Evolutionary conservation across 2,797 vertebrate genomes (phyloP), one percentile per base, ranked within the genome.

Genomic region (Poeciliopsis presidionis): DNA sequence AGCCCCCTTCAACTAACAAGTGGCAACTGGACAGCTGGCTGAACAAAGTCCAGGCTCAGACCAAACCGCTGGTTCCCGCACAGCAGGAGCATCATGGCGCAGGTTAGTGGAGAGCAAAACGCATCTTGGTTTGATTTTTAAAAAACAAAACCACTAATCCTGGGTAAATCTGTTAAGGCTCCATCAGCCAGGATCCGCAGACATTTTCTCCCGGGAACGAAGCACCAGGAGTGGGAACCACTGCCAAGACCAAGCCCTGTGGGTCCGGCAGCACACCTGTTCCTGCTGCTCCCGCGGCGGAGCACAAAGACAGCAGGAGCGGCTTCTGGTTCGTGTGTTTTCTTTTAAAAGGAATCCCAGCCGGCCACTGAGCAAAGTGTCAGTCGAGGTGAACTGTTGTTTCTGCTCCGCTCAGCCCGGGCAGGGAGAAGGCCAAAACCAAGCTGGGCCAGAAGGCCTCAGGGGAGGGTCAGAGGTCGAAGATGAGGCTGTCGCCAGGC

Each of bases 11-110:
- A 8, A 97, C 97, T 73, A 99, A 98, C 93, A 99, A 99, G 90
- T 99, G 98, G 98, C 98, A 99, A 92, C 86, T 99, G 91, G 98
- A 98, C 93, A 98, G 98, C 92, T 99, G 98, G 98, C 92, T 99
- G 83, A 99, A 99, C 92, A 99, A 99, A 90, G 98, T 99, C 87
- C 97, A 97, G 81, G 96, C 97, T 33, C 98, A 99, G 88, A 98
- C 97, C 89, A 99, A 99, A 93, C 95, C 97, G 30, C 96, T 97
- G 90, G 96, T 97, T 80, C 97, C 93, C 88, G 95, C 92, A 81
- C 98, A 98, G 90, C 96, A 96, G 86, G 97, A 98, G 75, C 95
- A 94, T 51, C 96, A 96, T 90, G 94, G 94, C 47, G 63, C 90
- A 87, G 91, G 92, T 94, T 30, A n/a, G 92, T 84, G 53, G 6